These are phyloP conservation scores for Rhopilema esculentum DNA, from an alignment of 30 jellyfish, hydroid and myxozoan species.

Conservation along the genomic window DNA sequence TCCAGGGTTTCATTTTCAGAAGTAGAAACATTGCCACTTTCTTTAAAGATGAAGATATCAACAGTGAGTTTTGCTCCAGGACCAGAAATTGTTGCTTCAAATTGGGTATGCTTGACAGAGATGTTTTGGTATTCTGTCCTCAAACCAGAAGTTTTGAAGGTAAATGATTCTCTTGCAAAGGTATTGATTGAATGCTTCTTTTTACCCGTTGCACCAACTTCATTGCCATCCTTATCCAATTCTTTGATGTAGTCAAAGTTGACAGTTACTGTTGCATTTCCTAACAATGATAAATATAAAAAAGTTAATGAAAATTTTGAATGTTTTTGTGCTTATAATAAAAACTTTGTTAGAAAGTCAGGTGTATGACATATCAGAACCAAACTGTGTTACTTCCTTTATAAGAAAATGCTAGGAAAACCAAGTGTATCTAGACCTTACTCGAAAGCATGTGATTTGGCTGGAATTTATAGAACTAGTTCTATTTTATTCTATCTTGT, in stretches of 20 bases:
- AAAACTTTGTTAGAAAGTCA: too few relatives aligned
- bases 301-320: too few relatives aligned
- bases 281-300: not conserved
- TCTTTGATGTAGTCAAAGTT: constrained; percentile 32
- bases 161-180: constrained; percentile 20
- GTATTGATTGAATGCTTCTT: constrained; percentile 39
- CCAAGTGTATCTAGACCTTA: too few relatives aligned
- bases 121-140: constrained; percentile 14
- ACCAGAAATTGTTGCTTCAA: constrained; percentile 30
- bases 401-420: too few relatives aligned
- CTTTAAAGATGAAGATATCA: constrained; percentile 37
- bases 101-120: constrained; percentile 12
- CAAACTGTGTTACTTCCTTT: too few relatives aligned
- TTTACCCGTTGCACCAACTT: constrained; percentile 29
- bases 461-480: too few relatives aligned
- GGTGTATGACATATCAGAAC: too few relatives aligned
- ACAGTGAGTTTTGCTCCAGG: constrained; percentile 48
- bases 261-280: not conserved
- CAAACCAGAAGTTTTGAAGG: constrained; percentile 28
- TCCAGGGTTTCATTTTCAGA: constrained; percentile 15
- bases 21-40: constrained; percentile 34
- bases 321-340: too few relatives aligned
- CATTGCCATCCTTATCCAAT: constrained; percentile 3
- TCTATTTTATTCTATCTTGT: too few relatives aligned
- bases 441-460: too few relatives aligned